Conservation (phyloP, 2,797 vertebrate species). For the Podargus strigoides region DNA sequence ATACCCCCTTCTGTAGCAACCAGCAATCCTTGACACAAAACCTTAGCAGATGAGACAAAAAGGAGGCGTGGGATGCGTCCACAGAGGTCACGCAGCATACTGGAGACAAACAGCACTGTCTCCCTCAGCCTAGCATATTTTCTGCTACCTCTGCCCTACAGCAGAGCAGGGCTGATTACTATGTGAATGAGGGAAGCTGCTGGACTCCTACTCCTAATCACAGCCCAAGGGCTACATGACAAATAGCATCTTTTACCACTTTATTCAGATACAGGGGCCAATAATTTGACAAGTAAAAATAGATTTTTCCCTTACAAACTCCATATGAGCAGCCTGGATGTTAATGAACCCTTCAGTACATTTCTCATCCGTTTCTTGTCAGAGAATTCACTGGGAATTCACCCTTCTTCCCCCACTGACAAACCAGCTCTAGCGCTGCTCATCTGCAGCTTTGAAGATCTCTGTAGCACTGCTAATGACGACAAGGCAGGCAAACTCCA, state of each 20-base stretch:
- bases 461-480: background rate
- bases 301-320: background rate
- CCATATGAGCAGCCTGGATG: background rate
- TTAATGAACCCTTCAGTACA: background rate
- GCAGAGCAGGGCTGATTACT: background rate
- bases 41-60: background rate
- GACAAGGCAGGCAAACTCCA: background rate
- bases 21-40: background rate
- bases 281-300: constrained; percentile 11
- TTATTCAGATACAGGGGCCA: background rate
- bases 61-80: fast-evolving
- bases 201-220: background rate
- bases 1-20: background rate
- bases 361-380: background rate
- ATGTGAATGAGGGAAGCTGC: background rate
- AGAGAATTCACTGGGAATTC: background rate
- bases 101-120: background rate
- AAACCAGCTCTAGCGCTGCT: background rate
- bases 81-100: background rate
- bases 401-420: background rate
- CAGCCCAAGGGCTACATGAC: background rate
- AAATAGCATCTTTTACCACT: background rate
- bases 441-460: background rate
- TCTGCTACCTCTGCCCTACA: background rate
- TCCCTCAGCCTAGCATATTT: background rate